phyloP scores from a whole-genome alignment of 2,888 invertebrate genomes.

The Rotaria magnacalcarata region DNA sequence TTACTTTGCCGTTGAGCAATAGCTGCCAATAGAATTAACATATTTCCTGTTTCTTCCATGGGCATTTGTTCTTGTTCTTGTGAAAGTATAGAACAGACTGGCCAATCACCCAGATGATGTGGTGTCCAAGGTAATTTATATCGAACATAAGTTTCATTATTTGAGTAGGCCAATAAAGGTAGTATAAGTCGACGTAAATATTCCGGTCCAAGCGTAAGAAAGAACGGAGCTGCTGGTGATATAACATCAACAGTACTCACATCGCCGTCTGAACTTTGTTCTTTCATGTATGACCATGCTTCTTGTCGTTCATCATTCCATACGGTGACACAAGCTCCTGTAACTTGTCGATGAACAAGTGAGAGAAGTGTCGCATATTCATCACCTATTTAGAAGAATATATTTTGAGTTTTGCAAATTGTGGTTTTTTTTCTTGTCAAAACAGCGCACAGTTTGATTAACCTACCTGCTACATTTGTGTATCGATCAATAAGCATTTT shows the following conservation, averaged over 20 bases:
- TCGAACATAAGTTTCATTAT: neutral
- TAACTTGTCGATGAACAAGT: neutral
- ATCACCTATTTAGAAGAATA: neutral
- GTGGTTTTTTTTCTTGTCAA: neutral
- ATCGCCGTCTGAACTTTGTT: conserved; percentile 1
- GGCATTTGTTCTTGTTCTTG: conserved; percentile 13
- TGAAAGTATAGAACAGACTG: neutral
- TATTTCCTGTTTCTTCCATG: neutral
- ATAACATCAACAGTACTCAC: conserved; percentile 22
- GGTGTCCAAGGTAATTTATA: neutral
- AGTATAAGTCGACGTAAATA: neutral
- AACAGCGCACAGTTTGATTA: neutral
- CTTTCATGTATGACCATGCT: neutral
- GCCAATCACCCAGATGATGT: neutral
- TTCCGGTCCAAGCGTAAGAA: neutral
- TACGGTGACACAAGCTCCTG: neutral
- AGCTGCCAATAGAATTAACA: neutral
- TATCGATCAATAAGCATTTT: neutral
- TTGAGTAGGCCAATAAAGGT: neutral
- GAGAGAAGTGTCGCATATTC: neutral
- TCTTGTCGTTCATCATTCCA: conserved; percentile 3
- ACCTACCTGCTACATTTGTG: neutral
- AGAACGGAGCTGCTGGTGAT: neutral
- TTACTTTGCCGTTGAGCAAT: neutral
- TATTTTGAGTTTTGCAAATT: neutral